Conservation (phyloP, 2,113 vertebrate species). For the Tauraco erythrolophus region DNA sequence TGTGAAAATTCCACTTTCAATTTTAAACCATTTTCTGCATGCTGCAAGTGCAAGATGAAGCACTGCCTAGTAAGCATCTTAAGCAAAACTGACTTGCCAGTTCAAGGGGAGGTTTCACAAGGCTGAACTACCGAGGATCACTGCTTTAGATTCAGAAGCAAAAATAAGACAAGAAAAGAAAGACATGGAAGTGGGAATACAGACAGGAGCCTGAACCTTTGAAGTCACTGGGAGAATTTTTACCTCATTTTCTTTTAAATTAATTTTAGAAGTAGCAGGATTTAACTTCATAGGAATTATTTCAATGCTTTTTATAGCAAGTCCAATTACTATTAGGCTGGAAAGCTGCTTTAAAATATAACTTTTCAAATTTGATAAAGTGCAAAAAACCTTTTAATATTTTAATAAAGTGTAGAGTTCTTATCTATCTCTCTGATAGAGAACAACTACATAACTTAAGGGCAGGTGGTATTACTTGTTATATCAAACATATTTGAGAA, state of each 20-base stretch:
- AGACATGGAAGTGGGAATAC: background rate
- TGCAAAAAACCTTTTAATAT: background rate
- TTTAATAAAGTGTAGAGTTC: background rate
- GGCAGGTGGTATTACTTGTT: background rate
- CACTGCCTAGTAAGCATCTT: background rate
- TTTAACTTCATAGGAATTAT: background rate
- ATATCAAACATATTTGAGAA: background rate
- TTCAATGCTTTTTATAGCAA: background rate
- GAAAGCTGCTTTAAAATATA: background rate
- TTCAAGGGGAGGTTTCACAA: background rate
- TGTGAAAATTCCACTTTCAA: background rate
- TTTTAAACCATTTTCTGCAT: background rate
- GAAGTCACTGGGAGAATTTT: background rate
- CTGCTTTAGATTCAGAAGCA: background rate
- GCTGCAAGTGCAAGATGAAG: background rate
- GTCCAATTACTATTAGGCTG: background rate
- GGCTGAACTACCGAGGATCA: background rate
- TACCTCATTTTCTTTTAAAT: background rate
- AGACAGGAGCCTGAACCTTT: background rate
- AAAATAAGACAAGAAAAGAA: slow-evolving; percentile 8
- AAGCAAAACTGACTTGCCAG: slow-evolving; percentile 4
- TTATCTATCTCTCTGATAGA: background rate
- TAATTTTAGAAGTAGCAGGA: background rate
- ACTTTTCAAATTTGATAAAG: background rate
- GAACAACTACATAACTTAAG: background rate